Evolutionary conservation across 2,797 vertebrate genomes (phyloP).

Genomic region (Tragelaphus oryx): DNA sequence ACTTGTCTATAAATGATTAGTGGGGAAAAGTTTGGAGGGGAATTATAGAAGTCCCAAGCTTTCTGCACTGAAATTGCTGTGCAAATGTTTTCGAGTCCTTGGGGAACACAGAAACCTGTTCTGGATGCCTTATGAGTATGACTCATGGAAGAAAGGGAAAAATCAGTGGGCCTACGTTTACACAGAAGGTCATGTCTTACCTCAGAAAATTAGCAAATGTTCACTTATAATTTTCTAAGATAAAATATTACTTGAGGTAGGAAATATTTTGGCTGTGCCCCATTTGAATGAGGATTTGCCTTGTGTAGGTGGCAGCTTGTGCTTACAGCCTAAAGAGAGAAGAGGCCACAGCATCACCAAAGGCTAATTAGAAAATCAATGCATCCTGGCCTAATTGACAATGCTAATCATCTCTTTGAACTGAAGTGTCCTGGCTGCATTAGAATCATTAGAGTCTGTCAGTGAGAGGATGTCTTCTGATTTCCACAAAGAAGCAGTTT

Average conservation of each 20-base stretch:
- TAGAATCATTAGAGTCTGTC: slow-evolving; percentile 32
- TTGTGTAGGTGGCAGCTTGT: not conserved
- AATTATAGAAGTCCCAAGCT: not conserved
- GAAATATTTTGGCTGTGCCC: not conserved
- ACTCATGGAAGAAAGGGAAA: slow-evolving; percentile 3
- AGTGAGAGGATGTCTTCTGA: not conserved
- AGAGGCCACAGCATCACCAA: not conserved
- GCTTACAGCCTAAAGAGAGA: not conserved
- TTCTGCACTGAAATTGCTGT: not conserved
- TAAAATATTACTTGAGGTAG: not conserved
- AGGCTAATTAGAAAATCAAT: slow-evolving; percentile 69
- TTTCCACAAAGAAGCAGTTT: slow-evolving; percentile 1
- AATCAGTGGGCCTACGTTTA: not conserved
- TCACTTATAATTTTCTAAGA: slow-evolving; percentile 14
- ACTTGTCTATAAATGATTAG: not conserved
- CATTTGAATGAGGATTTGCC: not conserved
- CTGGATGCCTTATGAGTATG: not conserved
- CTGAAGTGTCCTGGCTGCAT: not conserved
- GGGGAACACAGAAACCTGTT: not conserved
- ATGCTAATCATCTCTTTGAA: slow-evolving; percentile 56
- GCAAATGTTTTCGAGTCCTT: not conserved
- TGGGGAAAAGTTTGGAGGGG: too few species aligned
- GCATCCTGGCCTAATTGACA: slow-evolving; percentile 43
- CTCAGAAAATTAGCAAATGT: not conserved
- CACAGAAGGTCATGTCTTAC: not conserved